phyloP scores from a whole-genome alignment of 2,113 vertebrate species.

The Dendrocopos noguchii region DNA sequence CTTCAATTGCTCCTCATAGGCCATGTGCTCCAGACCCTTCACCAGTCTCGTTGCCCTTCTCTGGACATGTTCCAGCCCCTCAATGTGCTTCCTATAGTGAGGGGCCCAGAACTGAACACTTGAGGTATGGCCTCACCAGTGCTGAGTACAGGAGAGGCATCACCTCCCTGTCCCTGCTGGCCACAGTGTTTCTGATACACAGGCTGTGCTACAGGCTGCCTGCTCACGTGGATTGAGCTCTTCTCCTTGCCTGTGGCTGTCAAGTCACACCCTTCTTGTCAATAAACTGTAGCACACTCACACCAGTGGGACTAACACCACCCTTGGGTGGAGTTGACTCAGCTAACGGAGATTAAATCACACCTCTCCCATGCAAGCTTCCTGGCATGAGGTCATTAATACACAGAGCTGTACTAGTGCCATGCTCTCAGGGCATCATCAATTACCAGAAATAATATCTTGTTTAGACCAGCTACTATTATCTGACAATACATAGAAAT shows the following conservation, averaged over 20 bases:
- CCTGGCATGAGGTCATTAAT: background rate
- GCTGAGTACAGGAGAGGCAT: too few relatives aligned
- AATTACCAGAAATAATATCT: background rate
- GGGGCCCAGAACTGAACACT: too few relatives aligned
- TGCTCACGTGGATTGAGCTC: fast-evolving
- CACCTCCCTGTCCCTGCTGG: background rate
- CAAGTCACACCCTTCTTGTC: background rate
- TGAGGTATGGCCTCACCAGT: too few relatives aligned
- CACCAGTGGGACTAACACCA: background rate
- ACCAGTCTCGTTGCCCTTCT: too few relatives aligned
- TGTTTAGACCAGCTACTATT: background rate
- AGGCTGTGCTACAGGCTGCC: background rate
- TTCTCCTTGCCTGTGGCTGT: background rate
- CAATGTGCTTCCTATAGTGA: too few relatives aligned
- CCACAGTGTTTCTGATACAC: too few relatives aligned
- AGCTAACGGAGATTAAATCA: background rate
- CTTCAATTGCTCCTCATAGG: too few relatives aligned
- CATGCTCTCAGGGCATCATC: background rate
- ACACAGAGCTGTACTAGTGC: background rate
- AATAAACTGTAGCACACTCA: background rate
- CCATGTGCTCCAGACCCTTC: too few relatives aligned
- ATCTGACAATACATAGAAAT: background rate
- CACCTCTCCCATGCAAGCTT: background rate
- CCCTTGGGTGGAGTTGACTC: background rate
- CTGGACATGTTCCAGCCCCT: too few relatives aligned